Evolutionary conservation across 2,888 invertebrate genomes (phyloP).

Genomic region (Caenorhabditis becei): DNA sequence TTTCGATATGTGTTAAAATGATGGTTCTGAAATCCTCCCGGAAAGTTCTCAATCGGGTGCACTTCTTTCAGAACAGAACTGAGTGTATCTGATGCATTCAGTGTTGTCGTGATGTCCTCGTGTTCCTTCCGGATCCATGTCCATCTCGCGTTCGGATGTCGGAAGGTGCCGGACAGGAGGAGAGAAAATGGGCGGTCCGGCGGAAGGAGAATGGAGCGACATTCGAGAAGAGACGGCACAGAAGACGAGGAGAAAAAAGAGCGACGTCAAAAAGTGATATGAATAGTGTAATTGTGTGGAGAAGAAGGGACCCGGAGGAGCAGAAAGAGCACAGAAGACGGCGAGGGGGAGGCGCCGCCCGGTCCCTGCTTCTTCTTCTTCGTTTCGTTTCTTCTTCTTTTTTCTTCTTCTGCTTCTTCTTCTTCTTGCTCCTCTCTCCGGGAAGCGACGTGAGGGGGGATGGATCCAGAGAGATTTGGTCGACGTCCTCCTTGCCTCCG

Average conservation of each 20-base stretch:
- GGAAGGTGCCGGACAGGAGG: background rate
- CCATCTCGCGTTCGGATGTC: background rate
- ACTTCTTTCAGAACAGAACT: too few relatives aligned
- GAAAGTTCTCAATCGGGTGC: too few relatives aligned
- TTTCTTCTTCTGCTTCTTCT: conserved; percentile 14
- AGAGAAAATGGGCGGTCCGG: background rate
- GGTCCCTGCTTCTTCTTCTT: conserved; percentile 9
- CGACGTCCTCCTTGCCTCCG: conserved; percentile 2
- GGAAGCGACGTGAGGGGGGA: background rate
- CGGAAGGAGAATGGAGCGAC: conserved; percentile 8
- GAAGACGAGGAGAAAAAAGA: conserved; percentile 18
- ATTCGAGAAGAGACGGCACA: conserved; percentile 11
- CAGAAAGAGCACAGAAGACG: conserved; percentile 13
- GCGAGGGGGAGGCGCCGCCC: conserved; percentile 13
- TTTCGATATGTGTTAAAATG: too few relatives aligned
- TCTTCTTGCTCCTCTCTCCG: conserved; percentile 10
- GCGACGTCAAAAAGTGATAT: conserved; percentile 55
- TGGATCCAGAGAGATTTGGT: conserved; percentile 52
- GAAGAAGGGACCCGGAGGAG: background rate
- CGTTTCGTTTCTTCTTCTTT: conserved; percentile 9
- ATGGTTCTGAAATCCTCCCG: too few relatives aligned
- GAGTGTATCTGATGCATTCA: too few relatives aligned
- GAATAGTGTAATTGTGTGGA: conserved; percentile 45
- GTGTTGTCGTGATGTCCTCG: too few relatives aligned
- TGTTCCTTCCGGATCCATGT: background rate